phyloP scores from a whole-genome alignment of 2,888 invertebrate species.

The Sthenelais limicola region DNA sequence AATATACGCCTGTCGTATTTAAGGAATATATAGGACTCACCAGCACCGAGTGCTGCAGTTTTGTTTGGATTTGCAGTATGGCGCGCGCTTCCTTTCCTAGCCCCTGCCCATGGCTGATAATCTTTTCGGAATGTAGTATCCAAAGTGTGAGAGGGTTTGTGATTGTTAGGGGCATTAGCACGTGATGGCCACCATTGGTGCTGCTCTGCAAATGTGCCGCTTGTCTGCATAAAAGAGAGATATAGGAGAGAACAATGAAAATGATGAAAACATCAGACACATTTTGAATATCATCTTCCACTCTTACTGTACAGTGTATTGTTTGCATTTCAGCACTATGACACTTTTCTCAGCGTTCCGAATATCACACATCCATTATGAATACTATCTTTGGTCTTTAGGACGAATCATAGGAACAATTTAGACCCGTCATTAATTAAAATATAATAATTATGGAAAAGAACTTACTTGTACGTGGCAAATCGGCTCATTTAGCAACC shows the following conservation, averaged over 20 bases:
- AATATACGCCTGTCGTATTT: neutral
- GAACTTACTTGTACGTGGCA: conserved; percentile 59
- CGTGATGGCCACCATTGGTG: conserved; percentile 65
- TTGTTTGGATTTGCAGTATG: conserved; percentile 62
- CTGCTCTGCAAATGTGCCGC: conserved; percentile 55
- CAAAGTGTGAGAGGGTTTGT: conserved; percentile 56
- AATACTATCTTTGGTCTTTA: no score
- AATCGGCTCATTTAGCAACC: conserved; percentile 66
- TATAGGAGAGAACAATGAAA: no score
- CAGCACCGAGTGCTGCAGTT: conserved; percentile 60
- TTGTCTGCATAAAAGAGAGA: no score
- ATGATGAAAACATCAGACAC: no score
- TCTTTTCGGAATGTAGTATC: conserved; percentile 64
- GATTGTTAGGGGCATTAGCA: neutral
- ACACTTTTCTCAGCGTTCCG: no score
- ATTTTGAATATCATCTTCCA: no score
- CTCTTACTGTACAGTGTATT: no score
- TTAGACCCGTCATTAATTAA: no score
- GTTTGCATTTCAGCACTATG: no score
- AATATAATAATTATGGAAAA: no score
- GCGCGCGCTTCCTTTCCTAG: conserved; percentile 48
- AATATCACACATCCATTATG: no score
- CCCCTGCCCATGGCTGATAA: conserved; percentile 53
- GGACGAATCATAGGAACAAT: no score
- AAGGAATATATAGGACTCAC: conserved; percentile 48